Conservation (phyloP, 2,113 vertebrate species). For the Burhinus oedicnemus region DNA sequence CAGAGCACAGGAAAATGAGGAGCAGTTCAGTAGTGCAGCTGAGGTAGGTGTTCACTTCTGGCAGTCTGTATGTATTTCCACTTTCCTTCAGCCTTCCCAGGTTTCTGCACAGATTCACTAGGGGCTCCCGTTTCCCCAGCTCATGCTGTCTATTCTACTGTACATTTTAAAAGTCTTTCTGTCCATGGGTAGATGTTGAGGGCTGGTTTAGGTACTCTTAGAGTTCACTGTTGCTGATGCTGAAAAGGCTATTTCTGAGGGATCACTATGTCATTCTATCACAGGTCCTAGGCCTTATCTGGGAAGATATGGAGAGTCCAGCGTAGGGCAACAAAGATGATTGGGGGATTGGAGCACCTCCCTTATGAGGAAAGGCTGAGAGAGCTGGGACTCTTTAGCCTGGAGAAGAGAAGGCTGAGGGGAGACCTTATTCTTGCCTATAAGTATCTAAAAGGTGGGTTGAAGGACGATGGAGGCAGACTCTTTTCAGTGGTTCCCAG, state of each 20-base stretch:
- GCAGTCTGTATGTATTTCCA: not conserved
- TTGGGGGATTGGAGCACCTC: too few species aligned
- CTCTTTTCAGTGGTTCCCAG: too few species aligned
- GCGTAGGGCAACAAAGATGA: too few species aligned
- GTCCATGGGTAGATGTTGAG: not conserved
- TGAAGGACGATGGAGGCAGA: too few species aligned
- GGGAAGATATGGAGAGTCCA: not conserved
- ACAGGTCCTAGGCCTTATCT: not conserved
- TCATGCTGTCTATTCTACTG: not conserved
- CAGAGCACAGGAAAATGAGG: slow-evolving; percentile 79
- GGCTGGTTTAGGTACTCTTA: not conserved
- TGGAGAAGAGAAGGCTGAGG: too few species aligned
- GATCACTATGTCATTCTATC: not conserved
- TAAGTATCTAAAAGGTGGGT: too few species aligned
- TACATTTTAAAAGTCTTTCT: not conserved
- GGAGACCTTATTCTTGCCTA: too few species aligned
- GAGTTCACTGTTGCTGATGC: not conserved
- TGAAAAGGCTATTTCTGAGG: not conserved
- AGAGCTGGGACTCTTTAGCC: too few species aligned
- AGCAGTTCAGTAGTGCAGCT: slow-evolving; percentile 80
- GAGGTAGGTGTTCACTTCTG: slow-evolving; percentile 74
- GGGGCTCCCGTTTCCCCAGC: not conserved
- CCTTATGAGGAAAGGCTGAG: too few species aligned
- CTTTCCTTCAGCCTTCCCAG: not conserved
- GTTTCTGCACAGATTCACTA: not conserved